Base-by-base conservation (phyloP, 2,888 invertebrate species). In the Megamerina dolium region DNA sequence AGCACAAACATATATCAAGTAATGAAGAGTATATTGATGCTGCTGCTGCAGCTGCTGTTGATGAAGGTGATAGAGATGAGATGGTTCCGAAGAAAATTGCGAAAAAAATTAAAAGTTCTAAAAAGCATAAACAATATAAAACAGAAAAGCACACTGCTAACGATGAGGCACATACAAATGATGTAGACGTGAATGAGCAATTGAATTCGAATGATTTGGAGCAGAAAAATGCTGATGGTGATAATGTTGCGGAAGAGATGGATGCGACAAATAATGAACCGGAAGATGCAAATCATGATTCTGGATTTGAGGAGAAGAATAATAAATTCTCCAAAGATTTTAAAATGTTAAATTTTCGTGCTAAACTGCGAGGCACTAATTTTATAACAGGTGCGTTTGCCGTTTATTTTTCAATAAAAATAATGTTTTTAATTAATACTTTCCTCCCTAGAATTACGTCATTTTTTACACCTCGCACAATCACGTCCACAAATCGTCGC, bases 331-430 rank as follows among this genome's bases (percentile, higher is more conserved):
- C 65, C 6, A 68, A 61, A 36, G 68, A 68, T 39, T 81, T 81
- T 57, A 77, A 79, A 61, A 72, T 79, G 45, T 75, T 78, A 64
- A 74, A 78, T 48, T 81, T 82, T 47, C 74, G 81, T 1, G 76
- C 74, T 54, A 77, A 78, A 50, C 58, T 82, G 41, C 61, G 72
- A 1, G 70, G 72, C 40, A 73, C 72, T 34, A 75, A 77, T 12
- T 80, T 78, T 56, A 74, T 77, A 45, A 74, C 75, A 64, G 77
- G 81, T 26, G 4, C 4, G 18, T 17, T 14, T 13, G 26, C 10
- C 3, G 26, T 10, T 4, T 18, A 12, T 34, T 32, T 12, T 16
- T 36, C 14, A 13, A 18, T 3, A 13, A n/a, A 18, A 29, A 14
- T 16, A 12, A 14, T 31, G 2, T 10, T 18, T 16, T 19, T 34